phyloP scores from a whole-genome alignment of 2,797 vertebrate species.

The Kryptopterus vitreolus region DNA sequence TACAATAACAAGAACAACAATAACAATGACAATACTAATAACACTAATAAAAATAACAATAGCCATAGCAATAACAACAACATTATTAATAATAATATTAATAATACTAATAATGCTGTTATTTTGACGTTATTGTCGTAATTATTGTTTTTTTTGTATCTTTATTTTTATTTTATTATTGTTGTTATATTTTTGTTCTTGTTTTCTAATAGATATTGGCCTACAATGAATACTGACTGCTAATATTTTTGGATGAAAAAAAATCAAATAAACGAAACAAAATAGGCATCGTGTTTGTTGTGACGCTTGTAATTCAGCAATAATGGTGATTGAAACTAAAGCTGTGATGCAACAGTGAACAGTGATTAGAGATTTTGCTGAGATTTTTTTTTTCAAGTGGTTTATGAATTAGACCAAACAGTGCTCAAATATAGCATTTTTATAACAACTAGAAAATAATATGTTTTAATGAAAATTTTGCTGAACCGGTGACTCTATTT shows the following conservation, averaged over 20 bases:
- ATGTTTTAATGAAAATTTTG: neutral
- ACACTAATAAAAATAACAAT: conserved; percentile 36
- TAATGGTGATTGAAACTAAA: neutral
- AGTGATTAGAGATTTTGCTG: conserved; percentile 73
- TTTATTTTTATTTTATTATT: neutral
- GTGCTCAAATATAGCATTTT: neutral
- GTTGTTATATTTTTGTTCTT: neutral
- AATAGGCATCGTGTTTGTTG: neutral
- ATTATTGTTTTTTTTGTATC: neutral
- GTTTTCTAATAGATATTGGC: neutral
- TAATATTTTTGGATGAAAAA: neutral
- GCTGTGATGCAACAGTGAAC: conserved; percentile 53
- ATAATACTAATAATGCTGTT: neutral
- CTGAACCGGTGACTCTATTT: neutral
- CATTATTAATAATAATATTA: neutral
- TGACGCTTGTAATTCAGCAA: neutral
- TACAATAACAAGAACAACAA: neutral
- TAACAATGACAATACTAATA: neutral
- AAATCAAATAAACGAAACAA: neutral
- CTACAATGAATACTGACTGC: neutral
- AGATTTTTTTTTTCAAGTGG: conserved; percentile 70
- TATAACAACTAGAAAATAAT: neutral
- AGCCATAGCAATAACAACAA: neutral
- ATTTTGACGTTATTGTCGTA: neutral
- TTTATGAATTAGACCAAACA: conserved; percentile 56